Evolutionary conservation across 2,797 vertebrate species (phyloP), one percentile per base, ranked within the genome.

Genomic region (Cuniculus paca): DNA sequence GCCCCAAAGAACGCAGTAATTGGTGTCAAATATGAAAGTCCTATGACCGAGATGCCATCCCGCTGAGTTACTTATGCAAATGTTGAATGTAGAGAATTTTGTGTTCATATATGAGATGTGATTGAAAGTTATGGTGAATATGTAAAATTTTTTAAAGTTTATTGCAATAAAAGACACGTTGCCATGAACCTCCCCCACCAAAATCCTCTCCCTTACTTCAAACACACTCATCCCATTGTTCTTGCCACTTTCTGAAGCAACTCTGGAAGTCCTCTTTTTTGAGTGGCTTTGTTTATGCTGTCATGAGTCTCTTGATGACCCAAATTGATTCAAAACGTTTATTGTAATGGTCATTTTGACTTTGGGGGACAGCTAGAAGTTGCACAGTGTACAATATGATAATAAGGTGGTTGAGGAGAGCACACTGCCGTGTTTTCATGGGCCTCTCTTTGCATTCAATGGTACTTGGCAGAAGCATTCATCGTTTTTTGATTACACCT

Each of bases 21-120:
- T 89, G 26, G 1, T 93, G 91, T 87, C 81, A 88, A 91, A 63
- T 78, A 36, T 5, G 2, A 80, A 92, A 87, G 22, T 68, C 92
- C 92, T 74, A 87, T n/a, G 48, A 83, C 52, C 1, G 0, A 14
- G 82, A 60, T 74, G 28, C 19, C 24, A 19, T 95, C 10, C 72
- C 90, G 8, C 68, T 96, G 14, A 72, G 3, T 65, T 74, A 22
- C 50, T 7, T 93, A 63, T 84, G 45, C 20, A 63, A 24, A 81
- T 50, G 2, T 4, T 61, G 12, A 95, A 68, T 82, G n/a, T 6
- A 75, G 31, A 81, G 54, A 42, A 87, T 13, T 78, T 86, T 68
- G 84, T 22, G 81, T 80, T 1, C 0, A 60, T 61, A 95, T 5
- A 92, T 13, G 39, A 48, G 74, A 34, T 77, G 16, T 16, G 42